Conservation (phyloP, 2,797 vertebrate genomes). For the Fratercula arctica region DNA sequence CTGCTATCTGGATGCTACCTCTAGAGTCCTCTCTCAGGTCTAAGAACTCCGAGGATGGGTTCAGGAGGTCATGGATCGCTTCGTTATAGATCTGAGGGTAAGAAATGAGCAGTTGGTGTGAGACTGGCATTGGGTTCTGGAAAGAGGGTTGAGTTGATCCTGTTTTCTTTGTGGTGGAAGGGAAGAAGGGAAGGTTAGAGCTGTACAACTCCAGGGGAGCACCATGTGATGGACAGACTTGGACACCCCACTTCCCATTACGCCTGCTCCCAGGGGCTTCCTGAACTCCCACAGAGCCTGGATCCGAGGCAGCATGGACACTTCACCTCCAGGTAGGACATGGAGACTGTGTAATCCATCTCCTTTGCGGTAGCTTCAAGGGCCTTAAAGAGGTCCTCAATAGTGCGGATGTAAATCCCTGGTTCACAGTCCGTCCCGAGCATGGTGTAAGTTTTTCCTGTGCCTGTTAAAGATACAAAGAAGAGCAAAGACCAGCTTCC, state of each 20-base stretch:
- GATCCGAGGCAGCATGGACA: background rate
- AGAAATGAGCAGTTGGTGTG: background rate
- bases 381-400: slow-evolving; percentile 73
- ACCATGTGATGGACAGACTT: no score
- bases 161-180: background rate
- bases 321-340: slow-evolving; percentile 77
- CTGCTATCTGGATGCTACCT: slow-evolving; percentile 74
- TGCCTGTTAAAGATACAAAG: slow-evolving; percentile 21
- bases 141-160: background rate
- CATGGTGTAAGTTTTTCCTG: slow-evolving; percentile 76
- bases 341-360: slow-evolving; percentile 62
- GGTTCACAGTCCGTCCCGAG: slow-evolving; percentile 68
- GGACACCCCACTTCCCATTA: background rate
- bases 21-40: slow-evolving; percentile 74
- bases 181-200: background rate
- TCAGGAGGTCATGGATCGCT: slow-evolving; percentile 75
- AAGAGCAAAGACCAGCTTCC: background rate
- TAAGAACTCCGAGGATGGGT: slow-evolving; percentile 71
- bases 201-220: background rate
- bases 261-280: background rate
- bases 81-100: slow-evolving; percentile 74
- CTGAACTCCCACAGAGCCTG: background rate
- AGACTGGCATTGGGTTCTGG: background rate
- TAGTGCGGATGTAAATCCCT: slow-evolving; percentile 68
- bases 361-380: slow-evolving; percentile 49